Conservation (phyloP, 2,797 vertebrate species). For the Prunella strophiata region DNA sequence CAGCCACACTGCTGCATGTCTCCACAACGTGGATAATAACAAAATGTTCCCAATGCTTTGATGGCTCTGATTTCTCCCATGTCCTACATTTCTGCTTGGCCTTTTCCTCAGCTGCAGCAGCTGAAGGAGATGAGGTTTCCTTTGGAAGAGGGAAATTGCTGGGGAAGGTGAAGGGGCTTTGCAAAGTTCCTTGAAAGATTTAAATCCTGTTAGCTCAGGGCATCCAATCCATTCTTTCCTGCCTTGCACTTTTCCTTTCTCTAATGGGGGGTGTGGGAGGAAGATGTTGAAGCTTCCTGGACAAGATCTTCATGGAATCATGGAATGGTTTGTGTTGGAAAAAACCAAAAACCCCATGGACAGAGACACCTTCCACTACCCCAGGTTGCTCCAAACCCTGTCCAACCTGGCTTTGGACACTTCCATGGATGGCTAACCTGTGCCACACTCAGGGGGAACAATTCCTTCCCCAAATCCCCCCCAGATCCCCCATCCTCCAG, state of each 20-base stretch:
- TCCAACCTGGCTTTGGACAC: neutral
- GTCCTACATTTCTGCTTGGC: neutral
- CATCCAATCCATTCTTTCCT: neutral
- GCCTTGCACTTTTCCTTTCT: neutral
- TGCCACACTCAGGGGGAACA: neutral
- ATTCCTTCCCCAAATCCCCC: neutral
- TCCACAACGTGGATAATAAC: fast-evolving
- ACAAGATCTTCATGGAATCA: neutral
- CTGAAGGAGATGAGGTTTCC: neutral
- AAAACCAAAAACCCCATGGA: neutral
- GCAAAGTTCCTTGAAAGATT: neutral
- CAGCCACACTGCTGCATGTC: neutral
- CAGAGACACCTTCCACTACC: neutral
- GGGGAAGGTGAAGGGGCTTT: neutral
- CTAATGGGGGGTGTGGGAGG: neutral
- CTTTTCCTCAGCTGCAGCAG: neutral
- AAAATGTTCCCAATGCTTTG: neutral
- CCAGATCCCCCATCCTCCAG: neutral
- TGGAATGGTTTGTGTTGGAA: neutral
- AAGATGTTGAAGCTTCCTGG: neutral
- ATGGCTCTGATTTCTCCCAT: neutral
- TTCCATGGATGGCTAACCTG: neutral
- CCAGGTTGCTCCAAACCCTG: neutral
- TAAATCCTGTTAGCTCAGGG: neutral
- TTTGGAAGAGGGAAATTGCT: neutral